Percentiles rank a stretch among this genome's conserved stretches.
These are phyloP conservation scores for Prenolepis imparis DNA, from an alignment of 2,888 invertebrate genomes.

Conservation along the genomic window DNA sequence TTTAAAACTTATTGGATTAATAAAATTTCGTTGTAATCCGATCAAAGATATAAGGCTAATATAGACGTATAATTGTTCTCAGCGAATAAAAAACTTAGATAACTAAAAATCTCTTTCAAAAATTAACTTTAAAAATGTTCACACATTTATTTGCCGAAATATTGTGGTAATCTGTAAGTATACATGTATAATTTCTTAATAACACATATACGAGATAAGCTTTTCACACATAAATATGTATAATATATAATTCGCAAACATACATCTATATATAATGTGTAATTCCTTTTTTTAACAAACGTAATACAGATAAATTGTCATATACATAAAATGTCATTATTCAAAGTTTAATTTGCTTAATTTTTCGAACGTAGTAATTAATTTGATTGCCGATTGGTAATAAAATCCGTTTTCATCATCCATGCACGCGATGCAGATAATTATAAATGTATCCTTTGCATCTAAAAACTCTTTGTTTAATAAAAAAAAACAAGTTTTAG, in stretches of 20 bases:
- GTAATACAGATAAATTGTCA: background rate
- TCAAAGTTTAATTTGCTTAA: background rate
- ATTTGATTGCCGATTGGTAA: background rate
- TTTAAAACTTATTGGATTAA: conserved; percentile 8
- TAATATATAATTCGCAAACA: background rate
- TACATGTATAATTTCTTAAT: background rate
- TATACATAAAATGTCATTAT: background rate
- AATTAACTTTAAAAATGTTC: background rate
- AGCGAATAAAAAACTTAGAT: background rate
- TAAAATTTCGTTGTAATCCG: background rate
- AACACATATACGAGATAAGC: background rate
- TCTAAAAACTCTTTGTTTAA: background rate
- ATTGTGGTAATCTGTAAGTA: background rate
- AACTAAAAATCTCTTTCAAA: background rate
- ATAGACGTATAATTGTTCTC: background rate
- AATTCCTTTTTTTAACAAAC: background rate
- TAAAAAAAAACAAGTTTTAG: background rate
- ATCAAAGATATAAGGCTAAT: background rate
- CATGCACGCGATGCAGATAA: no score
- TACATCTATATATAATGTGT: background rate
- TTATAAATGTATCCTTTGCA: background rate
- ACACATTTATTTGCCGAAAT: background rate
- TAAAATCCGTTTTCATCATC: background rate
- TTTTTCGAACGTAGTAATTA: background rate
- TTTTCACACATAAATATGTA: background rate